Percentiles rank a stretch among this genome's conserved stretches.
These are phyloP conservation scores for Formicarius rufipectus DNA, from an alignment of 2,113 vertebrate genomes.

Conservation along the genomic window DNA sequence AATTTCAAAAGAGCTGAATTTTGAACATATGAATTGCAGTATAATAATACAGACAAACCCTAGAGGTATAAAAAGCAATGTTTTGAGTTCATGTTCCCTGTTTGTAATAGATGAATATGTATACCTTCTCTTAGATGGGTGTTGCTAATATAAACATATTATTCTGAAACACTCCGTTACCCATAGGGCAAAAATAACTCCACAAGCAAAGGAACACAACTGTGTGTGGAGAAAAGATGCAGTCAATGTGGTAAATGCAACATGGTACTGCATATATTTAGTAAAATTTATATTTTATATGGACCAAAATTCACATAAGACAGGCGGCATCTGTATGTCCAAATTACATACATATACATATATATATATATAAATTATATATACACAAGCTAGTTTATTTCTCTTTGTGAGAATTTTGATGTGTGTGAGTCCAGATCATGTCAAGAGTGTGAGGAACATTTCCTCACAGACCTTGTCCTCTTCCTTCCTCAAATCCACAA, in stretches of 20 bases:
- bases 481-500: neutral
- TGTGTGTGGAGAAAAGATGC: neutral
- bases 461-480: neutral
- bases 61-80: neutral
- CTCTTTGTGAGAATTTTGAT: neutral
- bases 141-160: neutral
- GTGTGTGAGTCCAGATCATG: neutral
- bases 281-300: neutral
- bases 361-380: neutral
- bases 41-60: neutral
- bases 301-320: neutral
- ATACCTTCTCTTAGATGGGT: neutral
- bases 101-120: neutral
- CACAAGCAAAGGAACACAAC: neutral
- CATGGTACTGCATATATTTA: neutral
- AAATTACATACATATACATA: neutral
- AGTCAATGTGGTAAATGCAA: neutral
- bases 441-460: neutral
- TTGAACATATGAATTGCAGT: neutral
- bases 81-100: neutral
- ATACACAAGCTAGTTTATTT: neutral
- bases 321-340: rapidly evolving
- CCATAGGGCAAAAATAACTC: neutral
- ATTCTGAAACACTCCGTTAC: neutral
- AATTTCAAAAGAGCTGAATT: neutral